Evolutionary conservation across 53 echinoderm and acorn worm genomes (phyloP).

Genomic region (Glandiceps talaboti): DNA sequence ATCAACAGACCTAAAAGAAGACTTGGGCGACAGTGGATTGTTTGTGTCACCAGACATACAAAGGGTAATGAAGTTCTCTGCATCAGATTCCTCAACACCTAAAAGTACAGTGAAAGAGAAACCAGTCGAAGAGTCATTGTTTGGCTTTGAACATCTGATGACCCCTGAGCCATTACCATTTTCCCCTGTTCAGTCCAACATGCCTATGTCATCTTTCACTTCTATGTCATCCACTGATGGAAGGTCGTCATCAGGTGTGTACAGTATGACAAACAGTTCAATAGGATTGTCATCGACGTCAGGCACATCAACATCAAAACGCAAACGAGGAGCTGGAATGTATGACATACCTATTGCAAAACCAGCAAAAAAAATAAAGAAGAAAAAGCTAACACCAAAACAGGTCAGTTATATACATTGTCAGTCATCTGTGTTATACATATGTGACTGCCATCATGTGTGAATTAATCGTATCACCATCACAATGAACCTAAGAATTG

Average conservation of each 20-base stretch:
- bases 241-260: conserved; percentile 9
- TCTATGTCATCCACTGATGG: not conserved
- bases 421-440: too few species aligned
- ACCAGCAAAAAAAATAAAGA: conserved; percentile 22
- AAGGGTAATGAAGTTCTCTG: conserved; percentile 26
- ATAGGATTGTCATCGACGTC: not conserved
- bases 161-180: conserved; percentile 61
- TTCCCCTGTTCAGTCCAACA: conserved; percentile 56
- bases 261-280: not conserved
- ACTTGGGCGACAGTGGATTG: conserved; percentile 23
- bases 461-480: too few species aligned
- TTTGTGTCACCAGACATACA: conserved; percentile 6
- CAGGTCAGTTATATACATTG: conserved; percentile 13
- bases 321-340: not conserved
- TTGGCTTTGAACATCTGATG: conserved; percentile 69
- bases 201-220: conserved; percentile 13
- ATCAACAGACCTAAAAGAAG: not conserved
- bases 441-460: too few species aligned
- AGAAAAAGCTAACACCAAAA: conserved; percentile 21
- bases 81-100: conserved; percentile 90
- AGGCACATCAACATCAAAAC: not conserved
- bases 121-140: conserved; percentile 49
- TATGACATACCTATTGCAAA: not conserved
- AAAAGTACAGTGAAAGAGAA: conserved; percentile 26
- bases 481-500: too few species aligned